A percentile compares a stretch with the other conserved stretches of the same genome.
Conservation (phyloP, 2,113 vertebrate genomes). For the Cottus gobio region DNA sequence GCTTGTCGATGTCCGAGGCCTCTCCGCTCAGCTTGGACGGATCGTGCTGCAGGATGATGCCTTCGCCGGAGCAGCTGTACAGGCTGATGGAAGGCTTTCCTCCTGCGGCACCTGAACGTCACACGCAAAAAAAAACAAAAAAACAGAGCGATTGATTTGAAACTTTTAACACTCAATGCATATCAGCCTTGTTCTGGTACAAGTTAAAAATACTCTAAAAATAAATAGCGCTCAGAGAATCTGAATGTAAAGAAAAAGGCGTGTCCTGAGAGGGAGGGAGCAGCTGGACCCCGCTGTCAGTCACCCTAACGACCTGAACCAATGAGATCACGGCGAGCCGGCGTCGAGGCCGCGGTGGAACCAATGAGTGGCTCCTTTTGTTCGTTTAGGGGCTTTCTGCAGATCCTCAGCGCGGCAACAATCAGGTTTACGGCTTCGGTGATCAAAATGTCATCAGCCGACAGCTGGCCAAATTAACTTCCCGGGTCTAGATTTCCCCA, state of each 20-base stretch:
- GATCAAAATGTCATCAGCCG: conserved; percentile 63
- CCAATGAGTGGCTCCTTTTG: conserved; percentile 32
- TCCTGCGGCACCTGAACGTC: conserved; percentile 78
- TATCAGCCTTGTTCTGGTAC: neutral
- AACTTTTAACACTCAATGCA: neutral
- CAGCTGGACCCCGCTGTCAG: neutral
- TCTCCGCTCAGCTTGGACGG: conserved; percentile 89
- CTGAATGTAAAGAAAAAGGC: neutral
- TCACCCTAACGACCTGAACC: neutral
- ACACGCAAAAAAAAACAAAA: conserved; percentile 12
- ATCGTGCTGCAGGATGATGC: conserved; percentile 92
- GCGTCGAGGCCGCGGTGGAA: conserved; percentile 3
- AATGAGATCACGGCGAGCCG: neutral
- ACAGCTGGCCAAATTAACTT: conserved; percentile 60
- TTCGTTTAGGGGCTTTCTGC: conserved; percentile 39
- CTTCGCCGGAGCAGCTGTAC: conserved; percentile 97
- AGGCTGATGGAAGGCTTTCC: conserved; percentile 86
- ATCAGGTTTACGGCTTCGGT: conserved; percentile 43
- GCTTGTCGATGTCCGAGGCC: conserved; percentile 90
- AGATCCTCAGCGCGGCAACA: conserved; percentile 47
- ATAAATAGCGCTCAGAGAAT: neutral
- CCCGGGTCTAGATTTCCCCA: conserved; percentile 52
- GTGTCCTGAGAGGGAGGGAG: neutral
- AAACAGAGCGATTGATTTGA: neutral
- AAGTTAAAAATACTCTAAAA: neutral